Base-by-base conservation (phyloP, 2,888 invertebrate genomes). In the Merodon equestris region DNA sequence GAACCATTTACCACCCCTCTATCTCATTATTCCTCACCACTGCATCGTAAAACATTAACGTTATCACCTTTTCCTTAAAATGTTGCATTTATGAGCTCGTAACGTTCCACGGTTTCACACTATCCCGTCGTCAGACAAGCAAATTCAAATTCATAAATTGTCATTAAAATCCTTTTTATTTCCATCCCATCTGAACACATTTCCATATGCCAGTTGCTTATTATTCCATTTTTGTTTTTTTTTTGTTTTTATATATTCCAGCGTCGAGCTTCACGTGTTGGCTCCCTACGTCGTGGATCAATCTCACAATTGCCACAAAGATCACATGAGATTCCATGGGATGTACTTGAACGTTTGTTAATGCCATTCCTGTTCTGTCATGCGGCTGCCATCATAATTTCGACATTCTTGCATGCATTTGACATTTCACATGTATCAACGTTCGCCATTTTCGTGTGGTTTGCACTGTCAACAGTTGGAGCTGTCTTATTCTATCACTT, bases 401-500 rank as follows among this genome's bases (percentile, higher is more conserved):
- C 95, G 53, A 92, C 93, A 45, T 87, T 93, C 77, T 90, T 95
- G 71, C 94, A 94, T 87, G 91, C 92, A 42, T 89, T 94, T 81
- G 92, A 93, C 84, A 92, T 95, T 82, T 94, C 94, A 82, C 92
- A 93, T 85, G 91, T 95, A 77, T 93, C 95, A 9, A 93, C 94
- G 64, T 93, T 95, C 87, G 93, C 94, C 9, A 90, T 95, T 14
- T 95, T 95, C 88, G 91, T 95, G 36, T 92, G 94, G 91, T 94
- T 95, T 86, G 90, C 93, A 56, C 91, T 94, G 84, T 93, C 94
- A 56, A 92, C 93, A 73, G 91, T 94, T 77, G 94, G 94, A 19
- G 93, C 93, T 1, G 93, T 95, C 9, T 91, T 95, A 88, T 95
- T 95, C 89, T 96, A 95, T 89, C 95, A 95, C 85, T 95, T 95